Conservation (phyloP, 2,113 vertebrate genomes). For the Stercorarius parasiticus region DNA sequence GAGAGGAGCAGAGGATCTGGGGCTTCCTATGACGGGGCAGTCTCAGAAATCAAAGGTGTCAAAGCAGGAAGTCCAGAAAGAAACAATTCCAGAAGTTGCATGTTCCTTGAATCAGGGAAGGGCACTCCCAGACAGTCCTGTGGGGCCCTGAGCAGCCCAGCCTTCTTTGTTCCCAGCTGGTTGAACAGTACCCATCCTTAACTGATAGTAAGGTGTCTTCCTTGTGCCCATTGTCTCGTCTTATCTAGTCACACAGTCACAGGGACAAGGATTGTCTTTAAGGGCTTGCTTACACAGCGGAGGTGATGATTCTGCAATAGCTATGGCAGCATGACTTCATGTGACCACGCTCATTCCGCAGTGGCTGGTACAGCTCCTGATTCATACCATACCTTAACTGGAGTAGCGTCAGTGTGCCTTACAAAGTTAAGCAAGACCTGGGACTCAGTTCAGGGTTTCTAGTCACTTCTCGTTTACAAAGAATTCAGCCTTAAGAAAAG, state of each 20-base stretch:
- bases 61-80: neutral
- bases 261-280: neutral
- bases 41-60: neutral
- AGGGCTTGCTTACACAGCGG: neutral
- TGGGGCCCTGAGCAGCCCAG: neutral
- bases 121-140: neutral
- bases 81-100: neutral
- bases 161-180: neutral
- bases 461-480: neutral
- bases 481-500: slow-evolving; percentile 31
- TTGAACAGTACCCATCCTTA: neutral
- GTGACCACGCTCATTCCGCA: neutral
- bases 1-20: neutral
- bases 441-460: neutral
- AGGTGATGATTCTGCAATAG: neutral
- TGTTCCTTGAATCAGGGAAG: neutral
- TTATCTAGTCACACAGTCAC: neutral
- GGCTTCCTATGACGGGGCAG: neutral
- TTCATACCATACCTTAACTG: slow-evolving; percentile 56
- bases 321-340: neutral
- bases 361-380: neutral
- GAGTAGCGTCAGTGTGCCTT: neutral
- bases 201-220: neutral
- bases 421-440: neutral
- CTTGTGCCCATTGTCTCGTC: neutral